Percentiles rank a stretch among this genome's conserved stretches.
phyloP scores from a whole-genome alignment of 2,113 vertebrate genomes.

The Chrysochloris asiatica region DNA sequence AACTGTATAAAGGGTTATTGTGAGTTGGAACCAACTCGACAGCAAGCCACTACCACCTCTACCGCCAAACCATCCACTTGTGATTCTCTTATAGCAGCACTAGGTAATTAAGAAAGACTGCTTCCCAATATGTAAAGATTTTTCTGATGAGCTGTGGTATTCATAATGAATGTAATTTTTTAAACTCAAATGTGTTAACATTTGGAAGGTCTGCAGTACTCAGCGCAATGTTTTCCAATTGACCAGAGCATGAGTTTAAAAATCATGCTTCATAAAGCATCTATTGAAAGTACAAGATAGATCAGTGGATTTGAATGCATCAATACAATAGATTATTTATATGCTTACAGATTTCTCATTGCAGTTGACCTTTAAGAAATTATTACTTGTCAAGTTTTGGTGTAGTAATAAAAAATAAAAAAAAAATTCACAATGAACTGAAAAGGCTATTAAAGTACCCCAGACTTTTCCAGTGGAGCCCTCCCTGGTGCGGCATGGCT shows the following conservation, averaged over 20 bases:
- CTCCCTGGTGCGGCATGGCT: no score
- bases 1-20: no score
- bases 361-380: neutral
- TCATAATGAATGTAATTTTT: slow-evolving; percentile 13
- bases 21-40: no score
- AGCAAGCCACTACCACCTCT: no score
- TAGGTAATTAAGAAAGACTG: no score
- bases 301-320: neutral
- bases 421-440: neutral
- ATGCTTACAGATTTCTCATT: neutral
- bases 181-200: slow-evolving; percentile 37
- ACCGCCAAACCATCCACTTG: no score
- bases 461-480: neutral
- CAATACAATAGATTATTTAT: neutral
- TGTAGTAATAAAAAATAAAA: slow-evolving; percentile 46
- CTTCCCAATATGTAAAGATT: neutral
- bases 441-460: slow-evolving; percentile 8
- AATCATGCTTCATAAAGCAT: neutral
- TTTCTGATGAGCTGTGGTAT: slow-evolving; percentile 7
- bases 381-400: slow-evolving; percentile 56
- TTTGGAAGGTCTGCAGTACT: neutral
- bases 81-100: no score
- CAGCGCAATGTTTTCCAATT: slow-evolving; percentile 20
- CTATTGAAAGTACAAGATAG: neutral
- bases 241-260: neutral